Evolutionary conservation across 92 coral and sea anemone species (phyloP), one percentile per base, ranked within the genome.

Genomic region (Bergia sp.): DNA sequence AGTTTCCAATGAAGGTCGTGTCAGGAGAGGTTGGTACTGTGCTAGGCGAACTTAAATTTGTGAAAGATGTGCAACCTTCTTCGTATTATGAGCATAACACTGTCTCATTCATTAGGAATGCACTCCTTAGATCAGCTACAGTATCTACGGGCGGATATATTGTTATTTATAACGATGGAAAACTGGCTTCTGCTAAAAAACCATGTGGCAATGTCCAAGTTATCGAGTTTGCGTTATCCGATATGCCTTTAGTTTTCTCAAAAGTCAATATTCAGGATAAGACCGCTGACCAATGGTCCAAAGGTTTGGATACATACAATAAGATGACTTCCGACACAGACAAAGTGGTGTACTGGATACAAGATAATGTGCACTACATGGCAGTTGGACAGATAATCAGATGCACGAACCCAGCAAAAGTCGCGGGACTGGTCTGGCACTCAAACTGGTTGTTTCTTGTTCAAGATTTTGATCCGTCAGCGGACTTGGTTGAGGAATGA

Each of bases 171-270:
- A n/a, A 61, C 55, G 47, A 85, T 44, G 80, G 80, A 75, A 77
- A 74, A 65, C 83, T 40, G 21, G 38, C 77, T 20, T 69, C 80
- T 37, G 66, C 18, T 53, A 76, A n/a, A 76, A 58, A 58, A 36
- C 89, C 82, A 2, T 76, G 64, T n/a, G 47, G 13, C 12, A 77
- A 79, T 39, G 85, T 40, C 0, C 69, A 74, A 47, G 79, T 89
- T 40, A 50, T 89, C 37, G 92, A 89, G 85, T 89, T 89, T 85
- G 89, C 89, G 13, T 77, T 89, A 89, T 84, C 89, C 55, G 73
- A 13, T 3, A 85, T 89, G 8, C 65, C 23, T 58, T 72, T 0
- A 5, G 66, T n/a, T 43, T 3, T 44, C 4, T 4, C 72, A 11
- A 89, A 89, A 67, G 74, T 85, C 4, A 84, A 84, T 78, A 66